Conservation (phyloP, 2,113 vertebrate species). For the Melospiza georgiana region DNA sequence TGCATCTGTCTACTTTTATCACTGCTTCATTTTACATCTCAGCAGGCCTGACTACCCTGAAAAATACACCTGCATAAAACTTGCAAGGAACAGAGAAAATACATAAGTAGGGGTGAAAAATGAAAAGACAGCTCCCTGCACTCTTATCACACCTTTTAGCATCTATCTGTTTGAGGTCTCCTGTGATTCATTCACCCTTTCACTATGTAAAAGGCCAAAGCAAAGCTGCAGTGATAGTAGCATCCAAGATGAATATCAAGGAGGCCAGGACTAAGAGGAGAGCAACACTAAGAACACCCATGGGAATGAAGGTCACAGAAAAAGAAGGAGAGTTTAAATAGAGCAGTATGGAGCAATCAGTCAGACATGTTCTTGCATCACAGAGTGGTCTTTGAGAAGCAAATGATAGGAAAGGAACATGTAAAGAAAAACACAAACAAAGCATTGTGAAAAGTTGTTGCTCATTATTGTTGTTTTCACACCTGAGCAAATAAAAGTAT, state of each 20-base stretch:
- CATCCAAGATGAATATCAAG: constrained; percentile 21
- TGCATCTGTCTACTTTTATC: background rate
- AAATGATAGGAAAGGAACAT: background rate
- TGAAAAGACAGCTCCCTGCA: background rate
- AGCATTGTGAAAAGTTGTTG: background rate
- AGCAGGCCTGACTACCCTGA: background rate
- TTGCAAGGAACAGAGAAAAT: background rate
- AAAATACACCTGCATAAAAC: constrained; percentile 12
- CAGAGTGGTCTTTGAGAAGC: background rate
- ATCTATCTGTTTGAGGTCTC: background rate
- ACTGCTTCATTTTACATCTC: constrained; percentile 15
- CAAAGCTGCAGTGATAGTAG: background rate
- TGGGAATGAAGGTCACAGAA: background rate
- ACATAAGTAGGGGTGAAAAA: background rate
- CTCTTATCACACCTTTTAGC: constrained; percentile 18
- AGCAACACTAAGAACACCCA: background rate
- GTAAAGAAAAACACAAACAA: background rate
- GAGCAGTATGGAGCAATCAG: background rate
- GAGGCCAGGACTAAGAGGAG: background rate
- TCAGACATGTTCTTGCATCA: background rate
- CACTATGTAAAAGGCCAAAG: constrained; percentile 15
- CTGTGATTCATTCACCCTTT: constrained; percentile 27
- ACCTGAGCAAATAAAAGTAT: background rate
- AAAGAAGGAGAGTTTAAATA: constrained; percentile 19
- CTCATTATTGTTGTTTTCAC: background rate